Base-by-base conservation (phyloP, 2,888 invertebrate species). In the Copidosoma aretas region DNA sequence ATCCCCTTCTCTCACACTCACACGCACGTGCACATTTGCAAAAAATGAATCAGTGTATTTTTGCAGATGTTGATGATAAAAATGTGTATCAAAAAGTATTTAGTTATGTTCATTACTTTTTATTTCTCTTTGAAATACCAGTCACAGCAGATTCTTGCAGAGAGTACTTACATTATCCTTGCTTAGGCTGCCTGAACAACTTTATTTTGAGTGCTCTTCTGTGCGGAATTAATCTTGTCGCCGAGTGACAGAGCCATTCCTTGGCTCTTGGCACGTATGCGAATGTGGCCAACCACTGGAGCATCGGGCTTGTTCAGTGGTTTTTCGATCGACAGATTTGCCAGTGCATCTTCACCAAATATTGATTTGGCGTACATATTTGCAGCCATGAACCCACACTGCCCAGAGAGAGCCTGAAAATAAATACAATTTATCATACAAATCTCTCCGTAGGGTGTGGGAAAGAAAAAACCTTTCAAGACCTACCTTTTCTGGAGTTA, bases 351-450 rank as follows among this genome's bases (percentile, higher is more conserved):
- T 85, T 99, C 99, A 15, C 99, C 99, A 85, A 96, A 96, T 80
- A 98, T 97, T 10, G 96, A 96, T 78, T 96, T 93, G 56, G 98
- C 98, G 86, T 99, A 99, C 89, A 99, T 91, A 84, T 99, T 99
- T 56, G 99, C 99, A 10, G 98, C 98, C 95, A 99, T 95, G 86
- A 99, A 99, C 10, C 98, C 98, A 85, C 99, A 99, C 77, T 98
- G 97, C 0, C 98, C 98, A 0, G 94, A 93, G 65, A 98, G 86
- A 0, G 97, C 96, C 90, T 91, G 83, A 1, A 75, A 73, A 52
- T 39, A 25, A 54, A 10, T 54, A 15, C 19, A 10, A 64, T 41
- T n/a, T 17, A 15, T 43, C 5, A 3, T 4, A 32, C 24, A 60
- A 21, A 21, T n/a, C 3, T 22, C 5, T 12, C 24, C 66, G n/a